These are phyloP conservation scores for Eurytoma californica DNA, from an alignment of 2,888 invertebrate genomes.

Conservation along the genomic window DNA sequence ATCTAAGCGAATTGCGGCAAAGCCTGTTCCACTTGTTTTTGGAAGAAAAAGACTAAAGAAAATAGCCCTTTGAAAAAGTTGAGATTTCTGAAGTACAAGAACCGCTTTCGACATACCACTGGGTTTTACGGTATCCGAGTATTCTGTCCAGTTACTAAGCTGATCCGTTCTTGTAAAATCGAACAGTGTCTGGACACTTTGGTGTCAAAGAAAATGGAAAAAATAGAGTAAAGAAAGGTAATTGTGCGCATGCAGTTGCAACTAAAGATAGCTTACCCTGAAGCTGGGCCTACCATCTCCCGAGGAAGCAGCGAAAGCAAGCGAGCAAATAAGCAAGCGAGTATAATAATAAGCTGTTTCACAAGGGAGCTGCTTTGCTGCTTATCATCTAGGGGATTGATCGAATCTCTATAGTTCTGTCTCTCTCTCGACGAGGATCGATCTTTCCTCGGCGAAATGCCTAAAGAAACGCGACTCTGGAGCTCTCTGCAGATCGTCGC, in stretches of 20 bases:
- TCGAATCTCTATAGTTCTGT: not conserved
- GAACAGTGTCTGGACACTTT: constrained; percentile 71
- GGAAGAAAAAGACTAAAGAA: constrained; percentile 82
- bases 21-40: constrained; percentile 82
- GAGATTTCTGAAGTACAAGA: constrained; percentile 79
- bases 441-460: constrained; percentile 20
- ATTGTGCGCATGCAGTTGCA: too few relatives aligned
- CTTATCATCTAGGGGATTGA: constrained; percentile 36
- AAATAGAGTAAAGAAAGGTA: too few relatives aligned
- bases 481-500: constrained; percentile 7
- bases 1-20: constrained; percentile 79
- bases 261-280: constrained; percentile 45
- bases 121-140: constrained; percentile 80
- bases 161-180: constrained; percentile 78
- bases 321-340: too few relatives aligned
- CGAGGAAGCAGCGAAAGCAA: too few relatives aligned
- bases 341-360: too few relatives aligned
- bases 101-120: constrained; percentile 82
- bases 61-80: constrained; percentile 79
- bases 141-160: constrained; percentile 79
- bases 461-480: constrained; percentile 29
- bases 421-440: constrained; percentile 13
- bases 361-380: not conserved
- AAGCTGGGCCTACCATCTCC: constrained; percentile 54
- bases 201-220: not conserved